These are phyloP conservation scores for Hoplostethus mediterraneus DNA, from an alignment of 2,797 vertebrate species.

Conservation along the genomic window DNA sequence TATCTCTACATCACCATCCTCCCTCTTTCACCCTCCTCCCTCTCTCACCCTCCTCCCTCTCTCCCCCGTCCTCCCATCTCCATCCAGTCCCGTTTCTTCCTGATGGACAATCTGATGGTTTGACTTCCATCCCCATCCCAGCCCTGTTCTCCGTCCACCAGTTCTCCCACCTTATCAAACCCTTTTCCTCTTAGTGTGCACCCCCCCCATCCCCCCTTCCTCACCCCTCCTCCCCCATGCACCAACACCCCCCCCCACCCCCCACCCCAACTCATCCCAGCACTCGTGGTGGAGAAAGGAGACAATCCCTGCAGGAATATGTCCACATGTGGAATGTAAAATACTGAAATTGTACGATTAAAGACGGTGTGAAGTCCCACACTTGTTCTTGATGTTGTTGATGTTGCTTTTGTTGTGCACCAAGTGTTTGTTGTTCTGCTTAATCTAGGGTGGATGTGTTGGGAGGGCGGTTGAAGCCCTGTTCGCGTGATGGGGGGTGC, in stretches of 20 bases:
- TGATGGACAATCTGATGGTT: constrained; percentile 10
- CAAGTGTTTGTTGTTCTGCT: constrained; percentile 65
- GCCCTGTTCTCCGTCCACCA: background rate
- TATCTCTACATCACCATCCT: background rate
- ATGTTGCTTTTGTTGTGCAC: constrained; percentile 67
- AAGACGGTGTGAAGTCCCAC: constrained; percentile 70
- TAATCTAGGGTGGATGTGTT: constrained; percentile 45
- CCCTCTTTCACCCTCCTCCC: constrained; percentile 1
- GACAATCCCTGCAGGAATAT: constrained; percentile 75
- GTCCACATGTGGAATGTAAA: constrained; percentile 81
- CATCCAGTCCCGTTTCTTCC: background rate
- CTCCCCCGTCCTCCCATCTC: background rate
- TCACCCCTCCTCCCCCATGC: background rate
- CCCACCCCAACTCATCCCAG: constrained; percentile 41
- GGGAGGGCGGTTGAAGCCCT: constrained; percentile 31
- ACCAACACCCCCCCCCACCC: constrained; percentile 13
- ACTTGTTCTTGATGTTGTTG: constrained; percentile 67
- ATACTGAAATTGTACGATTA: constrained; percentile 74
- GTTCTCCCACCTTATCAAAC: background rate
- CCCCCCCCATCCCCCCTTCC: background rate
- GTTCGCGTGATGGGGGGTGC: constrained; percentile 31
- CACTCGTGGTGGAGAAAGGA: constrained; percentile 67
- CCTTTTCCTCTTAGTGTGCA: background rate
- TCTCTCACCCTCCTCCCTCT: constrained; percentile 7
- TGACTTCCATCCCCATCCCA: background rate